Base-by-base conservation (phyloP, 2,888 invertebrate genomes). In the Chrysomela aeneicollis region DNA sequence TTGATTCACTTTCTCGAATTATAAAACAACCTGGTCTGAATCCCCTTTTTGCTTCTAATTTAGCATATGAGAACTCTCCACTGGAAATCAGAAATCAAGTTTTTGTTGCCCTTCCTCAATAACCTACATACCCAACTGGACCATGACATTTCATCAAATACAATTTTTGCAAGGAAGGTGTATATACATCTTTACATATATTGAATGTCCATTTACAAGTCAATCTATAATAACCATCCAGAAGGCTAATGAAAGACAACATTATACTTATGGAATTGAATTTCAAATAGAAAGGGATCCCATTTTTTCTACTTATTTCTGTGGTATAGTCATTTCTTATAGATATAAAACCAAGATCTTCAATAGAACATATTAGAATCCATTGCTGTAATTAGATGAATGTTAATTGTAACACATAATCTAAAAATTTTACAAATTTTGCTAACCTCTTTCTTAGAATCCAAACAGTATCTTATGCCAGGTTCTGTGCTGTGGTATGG, bases 161-260 rank as follows among this genome's bases (percentile, higher is more conserved):
- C 18, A 95, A 82, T 74, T 87, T 88, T 74, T 88, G 87, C 63
- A 96, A 82, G 3, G 92, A 92, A 3, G 95, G 95, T 0, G 94
- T 92, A 62, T 88, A 85, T 61, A 93, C 88, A 74, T 93, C 91
- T 78, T 90, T 90, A 78, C 95, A 96, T 66, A 96, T 85, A 84
- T 95, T 94, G 77, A 94, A 93, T 42, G 92, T 95, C 95, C 95
- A 96, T 83, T 94, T 95, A 50, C 91, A 90, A 77, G 90, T 90
- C 72, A 94, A 84, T 76, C 94, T 88, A 79, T 95, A 95, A 82
- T 96, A 96, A 61, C 95, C 95, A 81, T 94, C 92, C 67, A 95
- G 84, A 60, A 91, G 85, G 64, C 92, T 91, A 68, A 95, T 90
- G 80, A 94, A 94, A 0, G 94, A 93, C 61, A 90, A 87, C 77